Percentiles rank a stretch among this genome's conserved stretches.
phyloP scores from a whole-genome alignment of 2,797 vertebrate genomes.

The Galaxias olidus region DNA sequence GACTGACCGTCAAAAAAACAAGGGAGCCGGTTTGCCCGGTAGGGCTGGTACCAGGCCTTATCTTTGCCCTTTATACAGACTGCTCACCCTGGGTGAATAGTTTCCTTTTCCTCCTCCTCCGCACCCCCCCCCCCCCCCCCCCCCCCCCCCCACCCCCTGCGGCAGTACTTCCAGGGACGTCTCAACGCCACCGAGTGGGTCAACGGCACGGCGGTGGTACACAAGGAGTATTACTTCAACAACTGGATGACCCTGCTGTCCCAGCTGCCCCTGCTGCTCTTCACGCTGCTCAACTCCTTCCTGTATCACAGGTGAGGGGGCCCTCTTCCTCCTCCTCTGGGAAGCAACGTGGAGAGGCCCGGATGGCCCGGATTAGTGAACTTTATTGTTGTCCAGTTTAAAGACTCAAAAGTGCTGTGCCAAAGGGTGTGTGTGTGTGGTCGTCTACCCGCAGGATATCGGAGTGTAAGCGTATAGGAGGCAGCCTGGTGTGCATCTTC shows the following conservation, averaged over 20 bases:
- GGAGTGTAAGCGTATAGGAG: constrained; percentile 78
- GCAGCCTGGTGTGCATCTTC: constrained; percentile 82
- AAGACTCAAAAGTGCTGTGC: too few species aligned
- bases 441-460: constrained; percentile 72
- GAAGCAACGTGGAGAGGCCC: background rate
- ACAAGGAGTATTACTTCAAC: constrained; percentile 81
- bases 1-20: too few species aligned
- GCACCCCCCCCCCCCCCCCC: background rate
- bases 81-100: background rate
- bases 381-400: background rate
- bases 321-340: too few species aligned
- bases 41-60: too few species aligned
- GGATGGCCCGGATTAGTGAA: background rate
- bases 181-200: constrained; percentile 57
- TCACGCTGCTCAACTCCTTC: constrained; percentile 89
- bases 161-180: constrained; percentile 83
- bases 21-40: too few species aligned
- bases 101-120: background rate
- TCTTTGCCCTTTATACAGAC: too few species aligned
- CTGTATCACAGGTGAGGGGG: constrained; percentile 85
- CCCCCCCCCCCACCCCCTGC: too few species aligned
- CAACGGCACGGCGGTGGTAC: constrained; percentile 49
- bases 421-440: background rate
- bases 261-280: constrained; percentile 88
- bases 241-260: constrained; percentile 91